Evolutionary conservation across 2,797 vertebrate species (phyloP).

Genomic region (Phrynocephalus vlangalii): DNA sequence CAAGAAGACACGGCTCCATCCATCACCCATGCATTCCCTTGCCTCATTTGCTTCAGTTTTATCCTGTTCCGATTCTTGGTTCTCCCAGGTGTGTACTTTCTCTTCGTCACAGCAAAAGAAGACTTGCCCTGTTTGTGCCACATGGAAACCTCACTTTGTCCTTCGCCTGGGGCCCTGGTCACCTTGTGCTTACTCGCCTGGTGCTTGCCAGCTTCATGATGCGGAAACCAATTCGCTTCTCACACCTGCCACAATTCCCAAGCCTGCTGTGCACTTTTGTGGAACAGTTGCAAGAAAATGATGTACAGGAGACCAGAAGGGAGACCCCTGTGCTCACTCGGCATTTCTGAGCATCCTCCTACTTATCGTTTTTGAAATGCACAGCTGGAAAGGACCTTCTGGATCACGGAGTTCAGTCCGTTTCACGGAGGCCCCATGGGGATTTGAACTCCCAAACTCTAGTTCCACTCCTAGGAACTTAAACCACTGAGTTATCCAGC

Average conservation of each 20-base stretch:
- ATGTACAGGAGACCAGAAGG: no score
- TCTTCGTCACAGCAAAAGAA: no score
- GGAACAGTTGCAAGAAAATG: background rate
- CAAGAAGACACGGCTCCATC: background rate
- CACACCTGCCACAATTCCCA: background rate
- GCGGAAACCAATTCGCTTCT: background rate
- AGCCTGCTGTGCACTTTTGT: background rate
- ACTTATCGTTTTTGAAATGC: background rate
- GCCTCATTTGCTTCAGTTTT: background rate
- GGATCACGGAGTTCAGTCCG: no score
- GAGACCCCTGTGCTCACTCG: background rate
- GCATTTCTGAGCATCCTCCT: background rate
- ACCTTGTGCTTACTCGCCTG: no score
- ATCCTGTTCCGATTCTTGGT: no score
- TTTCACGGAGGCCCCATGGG: no score
- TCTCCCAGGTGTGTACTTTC: background rate
- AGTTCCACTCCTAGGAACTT: no score
- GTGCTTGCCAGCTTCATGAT: background rate
- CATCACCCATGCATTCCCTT: background rate
- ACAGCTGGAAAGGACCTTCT: no score
- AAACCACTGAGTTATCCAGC: no score
- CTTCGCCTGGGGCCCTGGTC: background rate
- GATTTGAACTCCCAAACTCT: no score
- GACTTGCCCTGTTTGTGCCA: background rate
- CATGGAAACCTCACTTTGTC: background rate